Evolutionary conservation across 2,888 invertebrate genomes (phyloP).

Genomic region (Cremastinae sp.): DNA sequence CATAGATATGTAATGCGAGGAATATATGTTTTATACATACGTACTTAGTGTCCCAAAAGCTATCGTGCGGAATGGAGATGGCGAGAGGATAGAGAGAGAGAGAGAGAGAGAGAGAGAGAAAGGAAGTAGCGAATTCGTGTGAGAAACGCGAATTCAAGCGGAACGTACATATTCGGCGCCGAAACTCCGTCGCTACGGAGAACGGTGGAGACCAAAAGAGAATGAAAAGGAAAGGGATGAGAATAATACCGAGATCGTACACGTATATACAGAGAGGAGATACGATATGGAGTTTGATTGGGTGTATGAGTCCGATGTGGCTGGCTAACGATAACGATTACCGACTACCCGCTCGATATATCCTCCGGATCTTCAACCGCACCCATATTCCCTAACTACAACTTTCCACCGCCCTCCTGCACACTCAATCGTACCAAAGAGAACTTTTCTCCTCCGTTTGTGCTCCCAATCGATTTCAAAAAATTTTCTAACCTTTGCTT

Average conservation of each 20-base stretch:
- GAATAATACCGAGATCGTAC: not conserved
- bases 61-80: not conserved
- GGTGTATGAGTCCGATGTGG: conserved; percentile 66
- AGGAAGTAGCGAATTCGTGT: conserved; percentile 16
- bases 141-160: conserved; percentile 48
- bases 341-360: conserved; percentile 70
- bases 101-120: conserved; percentile 22
- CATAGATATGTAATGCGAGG: not conserved
- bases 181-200: conserved; percentile 18
- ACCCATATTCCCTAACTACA: conserved; percentile 18
- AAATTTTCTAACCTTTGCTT: no score
- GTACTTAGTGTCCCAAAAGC: not conserved
- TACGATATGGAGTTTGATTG: conserved; percentile 65
- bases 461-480: no score
- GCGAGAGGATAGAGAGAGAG: not conserved
- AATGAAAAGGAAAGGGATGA: not conserved
- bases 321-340: conserved; percentile 72
- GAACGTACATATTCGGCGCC: conserved; percentile 25
- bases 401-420: no score
- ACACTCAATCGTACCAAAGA: no score
- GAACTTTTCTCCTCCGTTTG: no score
- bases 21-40: conserved; percentile 1
- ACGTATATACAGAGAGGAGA: conserved; percentile 5
- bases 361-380: conserved; percentile 43
- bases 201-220: not conserved